phyloP scores from a whole-genome alignment of 2,797 vertebrate species.

The Phalloptychus januarius region DNA sequence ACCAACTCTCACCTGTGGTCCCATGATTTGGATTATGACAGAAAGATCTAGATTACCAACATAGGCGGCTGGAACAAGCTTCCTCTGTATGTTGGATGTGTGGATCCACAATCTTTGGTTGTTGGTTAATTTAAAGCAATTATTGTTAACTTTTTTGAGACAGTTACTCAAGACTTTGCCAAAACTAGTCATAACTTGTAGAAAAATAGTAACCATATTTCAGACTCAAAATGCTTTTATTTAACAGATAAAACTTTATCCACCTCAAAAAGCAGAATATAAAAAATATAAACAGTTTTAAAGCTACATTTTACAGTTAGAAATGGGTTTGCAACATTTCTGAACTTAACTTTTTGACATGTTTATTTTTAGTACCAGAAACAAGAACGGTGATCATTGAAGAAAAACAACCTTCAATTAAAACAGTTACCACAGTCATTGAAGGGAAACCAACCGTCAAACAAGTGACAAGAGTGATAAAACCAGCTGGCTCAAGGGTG shows the following conservation, averaged over 20 bases:
- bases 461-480: slow-evolving; percentile 70
- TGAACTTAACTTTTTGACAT: not conserved
- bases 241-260: not conserved
- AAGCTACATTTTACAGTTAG: not conserved
- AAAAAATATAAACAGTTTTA: not conserved
- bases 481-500: not conserved
- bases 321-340: not conserved
- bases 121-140: not conserved
- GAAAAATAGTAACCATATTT: not conserved
- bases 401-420: slow-evolving; percentile 15
- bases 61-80: not conserved
- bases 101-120: not conserved
- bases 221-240: not conserved
- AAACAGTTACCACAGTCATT: slow-evolving; percentile 72
- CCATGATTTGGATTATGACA: not conserved
- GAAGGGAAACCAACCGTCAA: slow-evolving; percentile 65
- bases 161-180: not conserved
- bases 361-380: slow-evolving; percentile 66
- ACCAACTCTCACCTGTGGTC: not conserved
- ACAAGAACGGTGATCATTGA: slow-evolving; percentile 74
- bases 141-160: not conserved
- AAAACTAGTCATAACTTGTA: not conserved
- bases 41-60: not conserved
- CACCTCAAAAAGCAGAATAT: not conserved
- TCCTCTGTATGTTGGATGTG: not conserved